Conservation (phyloP, 2,888 invertebrate species). For the Cephus rjabovi region DNA sequence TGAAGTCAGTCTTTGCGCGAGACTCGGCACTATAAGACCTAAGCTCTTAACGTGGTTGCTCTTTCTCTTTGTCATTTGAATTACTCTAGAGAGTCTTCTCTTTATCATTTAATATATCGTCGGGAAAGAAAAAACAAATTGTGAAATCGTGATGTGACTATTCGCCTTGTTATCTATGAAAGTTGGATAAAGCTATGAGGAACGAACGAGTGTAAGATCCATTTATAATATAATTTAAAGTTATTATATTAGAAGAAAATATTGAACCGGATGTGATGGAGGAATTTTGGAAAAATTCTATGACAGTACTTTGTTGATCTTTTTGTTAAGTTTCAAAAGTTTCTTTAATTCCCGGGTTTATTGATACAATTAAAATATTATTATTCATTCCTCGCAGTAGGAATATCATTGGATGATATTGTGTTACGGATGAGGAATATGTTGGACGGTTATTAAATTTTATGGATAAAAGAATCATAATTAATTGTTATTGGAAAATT, state of each 20-base stretch:
- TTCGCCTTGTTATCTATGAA: not conserved
- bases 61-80: not conserved
- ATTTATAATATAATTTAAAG: not conserved
- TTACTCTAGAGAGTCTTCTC: not conserved
- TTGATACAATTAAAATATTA: no score
- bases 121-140: not conserved
- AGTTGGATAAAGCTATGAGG: not conserved
- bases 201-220: not conserved
- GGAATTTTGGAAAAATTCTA: not conserved
- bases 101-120: not conserved
- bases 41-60: not conserved
- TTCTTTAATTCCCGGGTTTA: not conserved
- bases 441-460: no score
- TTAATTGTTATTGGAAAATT: not conserved
- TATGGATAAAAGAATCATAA: not conserved
- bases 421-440: not conserved
- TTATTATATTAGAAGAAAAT: not conserved
- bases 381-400: not conserved
- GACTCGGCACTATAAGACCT: slow-evolving; percentile 43
- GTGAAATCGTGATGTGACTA: not conserved
- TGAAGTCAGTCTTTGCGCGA: slow-evolving; percentile 46
- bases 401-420: not conserved
- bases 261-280: not conserved
- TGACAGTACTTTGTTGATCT: not conserved
- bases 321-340: not conserved